A percentile compares a stretch with the other conserved stretches of the same genome.
Conservation (phyloP, 2,888 invertebrate genomes). For the Troides oblongomaculatus region DNA sequence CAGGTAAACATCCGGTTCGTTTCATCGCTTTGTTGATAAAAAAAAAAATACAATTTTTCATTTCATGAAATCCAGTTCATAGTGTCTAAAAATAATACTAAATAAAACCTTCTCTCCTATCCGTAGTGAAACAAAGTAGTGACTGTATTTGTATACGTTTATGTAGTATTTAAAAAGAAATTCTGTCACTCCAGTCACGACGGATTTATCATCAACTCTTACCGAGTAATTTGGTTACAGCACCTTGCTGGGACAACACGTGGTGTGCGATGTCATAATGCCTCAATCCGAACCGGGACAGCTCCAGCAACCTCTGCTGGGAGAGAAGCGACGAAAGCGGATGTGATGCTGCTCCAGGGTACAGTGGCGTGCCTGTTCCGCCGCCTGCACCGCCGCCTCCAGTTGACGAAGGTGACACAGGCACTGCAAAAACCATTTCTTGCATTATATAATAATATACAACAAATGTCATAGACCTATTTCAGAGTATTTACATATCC, state of each 20-base stretch:
- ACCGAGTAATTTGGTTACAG: slow-evolving; percentile 94
- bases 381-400: slow-evolving; percentile 68
- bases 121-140: neutral
- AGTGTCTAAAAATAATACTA: neutral
- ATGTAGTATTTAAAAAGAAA: neutral
- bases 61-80: no score
- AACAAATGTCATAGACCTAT: neutral
- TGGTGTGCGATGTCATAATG: slow-evolving; percentile 95
- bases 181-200: neutral
- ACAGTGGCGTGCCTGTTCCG: slow-evolving; percentile 69
- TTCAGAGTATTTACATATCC: no score
- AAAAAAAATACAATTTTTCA: no score
- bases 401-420: slow-evolving; percentile 78
- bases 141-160: neutral
- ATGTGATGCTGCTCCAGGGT: slow-evolving; percentile 75
- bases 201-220: slow-evolving; percentile 58
- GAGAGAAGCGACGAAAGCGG: slow-evolving; percentile 87
- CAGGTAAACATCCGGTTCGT: no score
- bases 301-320: slow-evolving; percentile 89
- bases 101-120: neutral
- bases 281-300: slow-evolving; percentile 89
- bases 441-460: neutral
- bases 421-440: slow-evolving; percentile 65
- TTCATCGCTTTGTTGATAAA: no score
- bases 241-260: slow-evolving; percentile 94